Evolutionary conservation across 2,797 vertebrate genomes (phyloP), one percentile per base, ranked within the genome.

Genomic region (Bucorvus abyssinicus): DNA sequence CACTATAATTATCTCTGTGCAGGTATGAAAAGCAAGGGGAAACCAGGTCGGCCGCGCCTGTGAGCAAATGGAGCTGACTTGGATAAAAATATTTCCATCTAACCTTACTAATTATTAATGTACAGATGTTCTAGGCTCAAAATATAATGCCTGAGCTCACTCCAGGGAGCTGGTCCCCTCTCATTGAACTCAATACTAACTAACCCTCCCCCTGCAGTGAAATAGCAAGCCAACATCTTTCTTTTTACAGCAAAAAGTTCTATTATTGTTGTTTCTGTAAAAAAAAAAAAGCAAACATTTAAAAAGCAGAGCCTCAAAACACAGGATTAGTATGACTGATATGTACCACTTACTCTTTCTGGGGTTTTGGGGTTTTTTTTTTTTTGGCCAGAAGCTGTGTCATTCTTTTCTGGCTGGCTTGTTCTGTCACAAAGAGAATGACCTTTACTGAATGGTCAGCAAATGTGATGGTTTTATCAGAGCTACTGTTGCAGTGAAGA

Each of bases 1-100:
- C 47, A 61, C 53, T 86, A 57, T 74, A 60, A 87, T 85, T 82
- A 47, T 68, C 38, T 57, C 59, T 89, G 34, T 65, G 29, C n/a
- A 95, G 85, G 95, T 95, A 97, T 40, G 87, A 80, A 94, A 95
- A 56, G 59, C n/a, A 82, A 94, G 26, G 32, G 87, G 92, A 96
- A 98, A 97, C 49, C 79, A 92, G 82, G 68, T 92, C 10, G 9
- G 61, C 88, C 26, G 7, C 12, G 23, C 80, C 83, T 89, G 75
- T 89, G 87, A 95, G 89, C 65, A 84, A 93, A 34, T 40, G 36
- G 32, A 92, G 42, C 73, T 79, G 74, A 86, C 87, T 95, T 84
- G 42, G 81, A 53, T 55, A 84, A 78, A 84, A 89, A 80, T 40
- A 61, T 49, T 79, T 90, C 81, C 90, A 96, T 84, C 79, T 90